Evolutionary conservation across 2,113 vertebrate genomes (phyloP).

Genomic region (Megalops atlanticus): DNA sequence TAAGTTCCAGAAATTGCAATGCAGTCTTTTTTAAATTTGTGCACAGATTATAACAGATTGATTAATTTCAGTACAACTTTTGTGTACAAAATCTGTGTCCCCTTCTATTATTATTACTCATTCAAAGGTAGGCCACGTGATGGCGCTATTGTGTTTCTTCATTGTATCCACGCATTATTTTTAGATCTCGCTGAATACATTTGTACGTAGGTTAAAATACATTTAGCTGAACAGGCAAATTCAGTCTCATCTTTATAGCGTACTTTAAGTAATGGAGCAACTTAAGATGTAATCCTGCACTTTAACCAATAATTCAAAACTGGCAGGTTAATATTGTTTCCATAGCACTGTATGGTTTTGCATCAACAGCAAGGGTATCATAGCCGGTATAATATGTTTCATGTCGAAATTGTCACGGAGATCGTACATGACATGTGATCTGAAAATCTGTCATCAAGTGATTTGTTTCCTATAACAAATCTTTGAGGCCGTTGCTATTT

Average conservation of each 20-base stretch:
- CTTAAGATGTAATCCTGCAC: neutral
- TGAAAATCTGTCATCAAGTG: conserved; percentile 8
- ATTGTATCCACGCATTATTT: neutral
- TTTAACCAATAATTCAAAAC: neutral
- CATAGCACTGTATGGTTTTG: neutral
- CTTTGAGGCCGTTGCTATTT: neutral
- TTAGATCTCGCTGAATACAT: neutral
- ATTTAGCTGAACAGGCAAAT: neutral
- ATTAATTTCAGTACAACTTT: too few species aligned
- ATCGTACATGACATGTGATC: neutral
- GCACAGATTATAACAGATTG: too few species aligned
- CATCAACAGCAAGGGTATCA: neutral
- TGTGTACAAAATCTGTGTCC: too few species aligned
- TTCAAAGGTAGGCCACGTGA: neutral
- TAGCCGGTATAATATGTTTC: neutral
- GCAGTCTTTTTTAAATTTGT: too few species aligned
- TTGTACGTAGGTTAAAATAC: neutral
- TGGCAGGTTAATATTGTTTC: neutral
- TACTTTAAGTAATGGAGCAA: neutral
- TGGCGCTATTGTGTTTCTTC: neutral
- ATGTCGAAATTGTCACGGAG: neutral
- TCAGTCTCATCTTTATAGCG: neutral
- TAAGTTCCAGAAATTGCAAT: too few species aligned
- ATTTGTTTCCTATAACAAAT: neutral
- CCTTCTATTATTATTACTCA: too few species aligned